These are phyloP conservation scores for Elmis aenea DNA, from an alignment of 2,888 invertebrate genomes.

Conservation along the genomic window DNA sequence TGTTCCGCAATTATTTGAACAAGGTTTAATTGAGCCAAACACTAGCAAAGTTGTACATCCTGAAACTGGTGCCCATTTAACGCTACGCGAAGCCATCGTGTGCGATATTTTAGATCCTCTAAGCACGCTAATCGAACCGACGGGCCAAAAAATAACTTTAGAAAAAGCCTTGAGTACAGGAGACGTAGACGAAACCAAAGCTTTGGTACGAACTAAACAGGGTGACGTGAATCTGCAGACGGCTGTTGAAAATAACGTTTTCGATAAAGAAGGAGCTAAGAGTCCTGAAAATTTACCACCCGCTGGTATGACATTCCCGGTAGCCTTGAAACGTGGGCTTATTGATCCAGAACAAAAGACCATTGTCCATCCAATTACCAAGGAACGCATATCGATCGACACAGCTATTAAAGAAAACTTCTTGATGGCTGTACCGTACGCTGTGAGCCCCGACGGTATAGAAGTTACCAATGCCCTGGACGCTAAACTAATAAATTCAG, in stretches of 20 bases:
- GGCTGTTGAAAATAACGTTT: slow-evolving; percentile 66
- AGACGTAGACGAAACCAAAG: slow-evolving; percentile 66
- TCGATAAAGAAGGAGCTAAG: slow-evolving; percentile 44
- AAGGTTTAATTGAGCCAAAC: slow-evolving; percentile 74
- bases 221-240: slow-evolving; percentile 63
- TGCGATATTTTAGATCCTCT: slow-evolving; percentile 84
- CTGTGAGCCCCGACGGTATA: slow-evolving; percentile 61
- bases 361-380: slow-evolving; percentile 69
- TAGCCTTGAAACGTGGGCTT: slow-evolving; percentile 69
- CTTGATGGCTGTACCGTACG: slow-evolving; percentile 75
- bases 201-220: slow-evolving; percentile 57
- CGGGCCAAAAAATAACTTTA: slow-evolving; percentile 63
- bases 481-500: slow-evolving; percentile 61
- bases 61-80: slow-evolving; percentile 74
- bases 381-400: slow-evolving; percentile 58
- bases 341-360: slow-evolving; percentile 63
- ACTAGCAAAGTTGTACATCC: slow-evolving; percentile 79
- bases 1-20: slow-evolving; percentile 76
- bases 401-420: slow-evolving; percentile 70
- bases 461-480: slow-evolving; percentile 69
- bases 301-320: slow-evolving; percentile 77
- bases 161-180: slow-evolving; percentile 70
- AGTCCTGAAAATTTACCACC: slow-evolving; percentile 61
- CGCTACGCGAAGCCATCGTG: slow-evolving; percentile 77
- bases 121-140: slow-evolving; percentile 62